Evolutionary conservation across 2,797 vertebrate species (phyloP).

Genomic region (Tapera naevia): DNA sequence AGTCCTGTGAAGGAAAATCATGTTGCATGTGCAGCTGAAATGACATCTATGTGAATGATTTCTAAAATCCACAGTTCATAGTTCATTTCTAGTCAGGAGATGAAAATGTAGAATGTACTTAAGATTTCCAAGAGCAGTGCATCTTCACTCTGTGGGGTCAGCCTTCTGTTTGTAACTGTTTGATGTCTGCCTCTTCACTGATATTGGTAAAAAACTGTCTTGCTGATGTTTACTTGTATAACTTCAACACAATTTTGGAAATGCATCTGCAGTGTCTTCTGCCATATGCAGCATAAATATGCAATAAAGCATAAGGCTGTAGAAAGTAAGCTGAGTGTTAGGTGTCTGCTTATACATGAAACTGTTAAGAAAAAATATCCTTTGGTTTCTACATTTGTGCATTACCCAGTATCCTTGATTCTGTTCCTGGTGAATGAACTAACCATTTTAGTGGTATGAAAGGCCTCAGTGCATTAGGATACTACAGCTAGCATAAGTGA

Average conservation of each 20-base stretch:
- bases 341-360: background rate
- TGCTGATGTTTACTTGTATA: conserved; percentile 37
- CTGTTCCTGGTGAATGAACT: background rate
- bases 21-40: background rate
- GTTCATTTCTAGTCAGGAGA: background rate
- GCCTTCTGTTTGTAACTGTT: background rate
- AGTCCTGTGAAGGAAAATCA: background rate
- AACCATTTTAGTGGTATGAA: background rate
- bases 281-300: background rate
- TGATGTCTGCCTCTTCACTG: background rate
- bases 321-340: background rate
- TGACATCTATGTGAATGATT: background rate
- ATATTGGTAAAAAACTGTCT: background rate
- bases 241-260: conserved; percentile 2
- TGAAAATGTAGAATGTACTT: background rate
- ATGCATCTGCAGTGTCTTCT: background rate
- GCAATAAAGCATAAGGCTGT: background rate
- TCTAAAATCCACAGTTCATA: background rate
- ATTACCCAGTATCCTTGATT: background rate
- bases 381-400: background rate
- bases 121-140: background rate
- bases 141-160: background rate
- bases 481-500: background rate
- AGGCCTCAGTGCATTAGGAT: background rate
- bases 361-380: background rate